Base-by-base conservation (phyloP, 2,113 vertebrate genomes). In the Stigmatopora nigra region DNA sequence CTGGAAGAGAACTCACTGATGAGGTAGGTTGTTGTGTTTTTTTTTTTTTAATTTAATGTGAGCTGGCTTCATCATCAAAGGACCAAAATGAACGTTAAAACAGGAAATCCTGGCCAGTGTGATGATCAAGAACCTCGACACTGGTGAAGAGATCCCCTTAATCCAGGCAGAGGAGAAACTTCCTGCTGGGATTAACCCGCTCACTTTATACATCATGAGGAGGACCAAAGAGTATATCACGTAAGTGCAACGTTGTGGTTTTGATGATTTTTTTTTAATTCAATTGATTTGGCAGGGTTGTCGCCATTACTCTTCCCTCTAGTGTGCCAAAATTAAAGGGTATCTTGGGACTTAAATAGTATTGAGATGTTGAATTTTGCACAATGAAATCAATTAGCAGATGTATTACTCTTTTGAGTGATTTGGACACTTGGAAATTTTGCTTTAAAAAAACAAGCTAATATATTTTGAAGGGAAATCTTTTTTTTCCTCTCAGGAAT, bases 91-190 rank as follows among this genome's bases (percentile, higher is more conserved):
- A 44, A 36, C 48, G 47, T 64, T 46, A 45, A 63, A 76, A 70
- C 59, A 99, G 96, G 96, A 99, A 92, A 99, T 99, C 83, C 88
- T 99, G 78, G 97, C 97, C 31, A 98, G 95, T 78, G 97, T 99
- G 74, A 99, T 99, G 96, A 98, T 99, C 82, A 99, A 99, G 88
- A 99, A 99, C 86, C 89, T 99, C 36, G 97, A 99, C 87, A 99
- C 97, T 3, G 97, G 97, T 67, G 97, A 99, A 87, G 97, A 99
- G 90, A 99, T 99, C 76, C 97, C 97, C 55, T 78, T 99, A 60
- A 99, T 95, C 84, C 90, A 98, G 86, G 97, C 97, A 0, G 96
- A 99, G 79, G 96, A 99, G 81, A 98, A 99, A 80, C 88, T 99
- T 64, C 96, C 97, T 69, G 93, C 95, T n/a, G 97, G 94, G 72